phyloP scores from a whole-genome alignment of 2,113 vertebrate genomes.

The Natator depressus region DNA sequence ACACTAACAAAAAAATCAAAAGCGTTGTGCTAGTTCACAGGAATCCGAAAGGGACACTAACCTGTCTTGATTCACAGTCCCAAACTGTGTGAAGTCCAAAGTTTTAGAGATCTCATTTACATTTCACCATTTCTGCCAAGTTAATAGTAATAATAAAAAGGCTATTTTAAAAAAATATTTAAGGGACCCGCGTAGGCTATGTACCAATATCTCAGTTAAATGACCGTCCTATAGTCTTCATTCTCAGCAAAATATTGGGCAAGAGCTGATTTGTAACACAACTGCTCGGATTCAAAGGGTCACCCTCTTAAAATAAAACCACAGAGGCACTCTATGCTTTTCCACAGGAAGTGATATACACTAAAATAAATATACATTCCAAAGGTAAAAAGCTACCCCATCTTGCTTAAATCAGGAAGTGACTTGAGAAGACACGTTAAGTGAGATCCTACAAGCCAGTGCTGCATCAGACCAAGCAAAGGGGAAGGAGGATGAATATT shows the following conservation, averaged over 20 bases:
- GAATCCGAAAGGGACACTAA: background rate
- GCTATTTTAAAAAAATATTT: background rate
- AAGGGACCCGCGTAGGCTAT: background rate
- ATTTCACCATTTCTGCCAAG: background rate
- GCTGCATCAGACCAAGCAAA: too few relatives aligned
- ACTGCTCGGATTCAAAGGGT: background rate
- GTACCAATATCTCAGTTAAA: background rate
- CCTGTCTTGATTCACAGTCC: background rate
- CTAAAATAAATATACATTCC: background rate
- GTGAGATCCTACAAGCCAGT: too few relatives aligned
- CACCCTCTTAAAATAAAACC: background rate
- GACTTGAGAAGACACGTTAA: too few relatives aligned
- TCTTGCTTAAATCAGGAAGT: conserved; percentile 5
- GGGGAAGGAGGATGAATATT: too few relatives aligned
- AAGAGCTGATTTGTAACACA: background rate
- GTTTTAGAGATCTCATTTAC: rapidly evolving
- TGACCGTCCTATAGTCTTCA: rapidly evolving
- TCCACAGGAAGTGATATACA: background rate
- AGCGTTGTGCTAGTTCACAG: background rate
- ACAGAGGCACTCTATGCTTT: background rate
- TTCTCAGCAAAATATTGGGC: background rate
- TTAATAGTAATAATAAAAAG: background rate
- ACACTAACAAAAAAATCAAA: background rate
- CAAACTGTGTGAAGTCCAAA: background rate
- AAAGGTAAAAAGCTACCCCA: background rate